Evolutionary conservation across 1,140 invertebrate species (phyloP).

Genomic region (Neodiprion virginianus): DNA sequence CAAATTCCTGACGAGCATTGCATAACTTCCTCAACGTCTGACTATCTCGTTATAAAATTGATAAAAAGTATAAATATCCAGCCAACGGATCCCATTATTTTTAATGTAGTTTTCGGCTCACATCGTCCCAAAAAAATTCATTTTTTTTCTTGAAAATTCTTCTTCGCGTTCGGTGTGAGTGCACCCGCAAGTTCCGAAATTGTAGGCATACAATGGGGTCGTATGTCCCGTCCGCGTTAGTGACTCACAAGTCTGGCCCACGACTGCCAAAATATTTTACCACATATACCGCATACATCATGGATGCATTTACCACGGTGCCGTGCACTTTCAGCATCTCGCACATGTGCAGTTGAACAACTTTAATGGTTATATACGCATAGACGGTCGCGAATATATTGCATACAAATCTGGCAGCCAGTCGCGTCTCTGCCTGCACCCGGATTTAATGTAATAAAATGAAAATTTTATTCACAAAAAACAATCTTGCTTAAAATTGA

Average conservation of each 20-base stretch:
- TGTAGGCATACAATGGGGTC: conserved; percentile 21
- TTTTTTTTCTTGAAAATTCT: neutral
- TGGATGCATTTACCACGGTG: neutral
- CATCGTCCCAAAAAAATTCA: neutral
- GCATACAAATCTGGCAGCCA: too few species aligned
- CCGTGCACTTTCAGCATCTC: conserved; percentile 18
- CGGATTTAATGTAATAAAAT: too few species aligned
- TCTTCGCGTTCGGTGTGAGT: conserved; percentile 19
- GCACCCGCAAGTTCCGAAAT: conserved; percentile 20
- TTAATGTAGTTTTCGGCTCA: neutral
- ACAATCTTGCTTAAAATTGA: too few species aligned
- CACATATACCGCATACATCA: neutral
- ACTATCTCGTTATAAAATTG: too few species aligned
- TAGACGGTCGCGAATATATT: too few species aligned
- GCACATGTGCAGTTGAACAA: too few species aligned
- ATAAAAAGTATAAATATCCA: too few species aligned
- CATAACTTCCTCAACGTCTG: too few species aligned
- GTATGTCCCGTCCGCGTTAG: conserved; percentile 24
- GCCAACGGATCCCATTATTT: neutral
- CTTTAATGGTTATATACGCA: too few species aligned
- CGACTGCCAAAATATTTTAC: conserved; percentile 36
- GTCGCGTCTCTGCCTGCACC: too few species aligned
- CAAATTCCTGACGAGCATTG: too few species aligned
- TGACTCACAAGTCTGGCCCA: conserved; percentile 26
- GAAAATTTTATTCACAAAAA: too few species aligned